phyloP scores from a whole-genome alignment of 1,140 invertebrate species.

The Phymorhynchus buccinoides region DNA sequence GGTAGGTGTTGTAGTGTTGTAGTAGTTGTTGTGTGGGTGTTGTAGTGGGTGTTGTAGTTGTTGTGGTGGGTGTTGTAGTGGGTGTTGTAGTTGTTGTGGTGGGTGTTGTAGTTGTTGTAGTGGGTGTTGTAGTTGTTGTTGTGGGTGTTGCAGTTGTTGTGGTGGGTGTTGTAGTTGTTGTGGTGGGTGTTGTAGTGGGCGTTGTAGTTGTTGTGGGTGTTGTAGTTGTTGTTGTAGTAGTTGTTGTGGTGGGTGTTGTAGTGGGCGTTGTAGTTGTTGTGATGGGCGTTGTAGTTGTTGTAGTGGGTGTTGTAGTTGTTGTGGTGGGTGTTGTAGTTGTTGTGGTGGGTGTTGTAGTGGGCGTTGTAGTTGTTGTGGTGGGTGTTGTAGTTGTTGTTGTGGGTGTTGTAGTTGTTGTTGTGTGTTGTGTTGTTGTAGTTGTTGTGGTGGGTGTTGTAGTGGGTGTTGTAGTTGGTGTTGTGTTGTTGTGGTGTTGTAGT shows the following conservation, averaged over 20 bases:
- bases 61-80: neutral
- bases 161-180: neutral
- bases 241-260: neutral
- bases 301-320: neutral
- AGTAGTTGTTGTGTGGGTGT: neutral
- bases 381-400: neutral
- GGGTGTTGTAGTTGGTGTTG: neutral
- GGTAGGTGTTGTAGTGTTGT: neutral
- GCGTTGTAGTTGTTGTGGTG: neutral
- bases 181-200: neutral
- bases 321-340: neutral
- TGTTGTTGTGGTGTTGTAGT: neutral
- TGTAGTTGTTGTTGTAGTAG: neutral
- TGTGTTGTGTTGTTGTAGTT: neutral
- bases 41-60: neutral
- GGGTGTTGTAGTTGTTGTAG: neutral
- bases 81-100: neutral
- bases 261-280: neutral
- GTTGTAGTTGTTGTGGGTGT: neutral
- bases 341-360: no score
- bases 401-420: neutral
- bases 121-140: neutral
- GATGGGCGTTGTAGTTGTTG: neutral
- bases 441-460: neutral
- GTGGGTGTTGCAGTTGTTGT: neutral